Evolutionary conservation across 2,888 invertebrate genomes (phyloP).

Genomic region (Colostygia pectinataria): DNA sequence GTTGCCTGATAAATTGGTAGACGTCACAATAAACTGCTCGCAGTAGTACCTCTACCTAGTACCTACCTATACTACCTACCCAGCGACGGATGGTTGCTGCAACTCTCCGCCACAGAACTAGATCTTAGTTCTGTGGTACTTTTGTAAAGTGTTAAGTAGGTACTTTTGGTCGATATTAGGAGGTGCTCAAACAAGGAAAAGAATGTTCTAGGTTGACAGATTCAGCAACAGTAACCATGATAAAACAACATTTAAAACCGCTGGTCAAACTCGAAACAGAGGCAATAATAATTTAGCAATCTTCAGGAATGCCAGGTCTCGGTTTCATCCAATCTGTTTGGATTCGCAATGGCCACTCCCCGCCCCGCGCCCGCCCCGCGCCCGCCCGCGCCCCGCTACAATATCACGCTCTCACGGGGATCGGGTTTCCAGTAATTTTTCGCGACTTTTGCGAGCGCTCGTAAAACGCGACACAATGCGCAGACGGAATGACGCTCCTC

Average conservation of each 20-base stretch:
- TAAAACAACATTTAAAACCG: not conserved
- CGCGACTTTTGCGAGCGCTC: conserved; percentile 21
- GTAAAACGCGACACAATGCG: conserved; percentile 10
- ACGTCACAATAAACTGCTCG: conserved; percentile 10
- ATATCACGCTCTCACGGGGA: conserved; percentile 12
- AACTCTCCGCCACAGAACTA: too few relatives aligned
- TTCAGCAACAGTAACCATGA: too few relatives aligned
- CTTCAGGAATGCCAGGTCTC: not conserved
- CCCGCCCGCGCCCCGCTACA: too few relatives aligned
- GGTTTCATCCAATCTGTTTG: not conserved
- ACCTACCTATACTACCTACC: too few relatives aligned
- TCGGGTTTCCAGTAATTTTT: conserved; percentile 14
- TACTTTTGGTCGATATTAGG: too few relatives aligned
- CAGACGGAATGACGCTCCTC: not conserved
- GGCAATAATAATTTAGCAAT: conserved; percentile 3
- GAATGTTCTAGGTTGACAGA: too few relatives aligned
- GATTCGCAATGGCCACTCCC: not conserved
- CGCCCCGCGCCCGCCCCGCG: too few relatives aligned
- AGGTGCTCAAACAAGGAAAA: too few relatives aligned
- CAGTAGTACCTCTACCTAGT: too few relatives aligned
- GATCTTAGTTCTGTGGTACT: too few relatives aligned
- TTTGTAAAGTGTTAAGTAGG: too few relatives aligned
- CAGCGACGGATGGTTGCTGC: too few relatives aligned
- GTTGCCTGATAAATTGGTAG: conserved; percentile 4
- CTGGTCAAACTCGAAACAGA: not conserved